Conservation (phyloP, 2,113 vertebrate species). For the Ancistrus triradiatus region DNA sequence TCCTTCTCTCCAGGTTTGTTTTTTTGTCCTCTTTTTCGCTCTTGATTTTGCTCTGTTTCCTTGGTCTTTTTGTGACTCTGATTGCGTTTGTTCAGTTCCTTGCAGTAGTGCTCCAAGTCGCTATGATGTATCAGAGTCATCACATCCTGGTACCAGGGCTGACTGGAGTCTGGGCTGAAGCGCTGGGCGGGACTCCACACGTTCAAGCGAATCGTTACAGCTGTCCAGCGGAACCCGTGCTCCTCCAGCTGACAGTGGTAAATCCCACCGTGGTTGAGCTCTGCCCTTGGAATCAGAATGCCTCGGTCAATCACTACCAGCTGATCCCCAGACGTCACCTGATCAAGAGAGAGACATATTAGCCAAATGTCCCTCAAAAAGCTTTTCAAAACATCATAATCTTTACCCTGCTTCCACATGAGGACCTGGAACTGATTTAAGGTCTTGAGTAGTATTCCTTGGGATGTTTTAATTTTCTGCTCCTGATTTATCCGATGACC, state of each 20-base stretch:
- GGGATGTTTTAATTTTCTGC: too few species aligned
- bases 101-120: constrained; percentile 67
- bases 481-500: too few species aligned
- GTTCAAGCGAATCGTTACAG: constrained; percentile 63
- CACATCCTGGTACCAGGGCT: constrained; percentile 66
- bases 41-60: constrained; percentile 41
- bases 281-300: constrained; percentile 67
- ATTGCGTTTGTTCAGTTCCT: constrained; percentile 58
- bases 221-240: constrained; percentile 75
- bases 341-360: neutral
- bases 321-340: constrained; percentile 70
- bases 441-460: too few species aligned
- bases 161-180: constrained; percentile 29
- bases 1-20: constrained; percentile 54
- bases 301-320: constrained; percentile 71
- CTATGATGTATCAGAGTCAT: constrained; percentile 66
- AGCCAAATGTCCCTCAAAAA: too few species aligned
- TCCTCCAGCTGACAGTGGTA: constrained; percentile 79
- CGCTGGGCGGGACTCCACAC: constrained; percentile 62
- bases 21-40: constrained; percentile 54
- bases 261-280: constrained; percentile 65
- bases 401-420: too few species aligned
- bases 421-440: too few species aligned
- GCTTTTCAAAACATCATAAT: too few species aligned
- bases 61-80: constrained; percentile 55